Conservation (phyloP, 1,140 invertebrate genomes). For the Holotrichia oblita region DNA sequence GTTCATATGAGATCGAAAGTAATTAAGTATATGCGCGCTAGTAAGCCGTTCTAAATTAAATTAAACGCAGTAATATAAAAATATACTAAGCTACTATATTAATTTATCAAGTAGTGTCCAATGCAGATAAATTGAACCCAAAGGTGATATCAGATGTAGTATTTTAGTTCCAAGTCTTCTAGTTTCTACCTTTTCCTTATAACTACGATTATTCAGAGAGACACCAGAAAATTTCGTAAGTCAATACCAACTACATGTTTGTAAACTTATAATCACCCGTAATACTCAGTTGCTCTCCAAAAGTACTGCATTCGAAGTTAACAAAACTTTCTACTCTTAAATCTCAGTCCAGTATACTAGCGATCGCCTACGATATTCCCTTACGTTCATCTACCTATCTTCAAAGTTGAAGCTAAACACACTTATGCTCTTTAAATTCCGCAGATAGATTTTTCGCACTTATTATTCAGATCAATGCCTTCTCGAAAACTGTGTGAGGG, state of each 20-base stretch:
- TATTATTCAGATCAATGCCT: neutral
- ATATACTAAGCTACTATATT: too few species aligned
- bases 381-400: neutral
- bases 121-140: too few species aligned
- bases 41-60: too few species aligned
- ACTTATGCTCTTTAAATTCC: neutral
- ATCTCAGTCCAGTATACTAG: neutral
- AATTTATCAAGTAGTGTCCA: too few species aligned
- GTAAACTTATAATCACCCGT: neutral
- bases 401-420: neutral
- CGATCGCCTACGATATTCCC: neutral
- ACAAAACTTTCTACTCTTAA: neutral
- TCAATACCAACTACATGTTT: neutral
- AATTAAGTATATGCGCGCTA: too few species aligned
- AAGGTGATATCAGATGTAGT: too few species aligned
- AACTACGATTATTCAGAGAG: too few species aligned
- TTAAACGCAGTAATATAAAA: too few species aligned
- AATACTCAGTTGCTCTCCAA: neutral
- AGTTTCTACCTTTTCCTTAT: too few species aligned
- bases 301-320: too few species aligned
- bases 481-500: neutral
- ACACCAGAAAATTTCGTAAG: neutral
- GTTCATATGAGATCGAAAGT: too few species aligned
- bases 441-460: constrained; percentile 10
- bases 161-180: too few species aligned